These are phyloP conservation scores for Tenthredo livida DNA, from an alignment of 2,888 invertebrate genomes.

Conservation along the genomic window DNA sequence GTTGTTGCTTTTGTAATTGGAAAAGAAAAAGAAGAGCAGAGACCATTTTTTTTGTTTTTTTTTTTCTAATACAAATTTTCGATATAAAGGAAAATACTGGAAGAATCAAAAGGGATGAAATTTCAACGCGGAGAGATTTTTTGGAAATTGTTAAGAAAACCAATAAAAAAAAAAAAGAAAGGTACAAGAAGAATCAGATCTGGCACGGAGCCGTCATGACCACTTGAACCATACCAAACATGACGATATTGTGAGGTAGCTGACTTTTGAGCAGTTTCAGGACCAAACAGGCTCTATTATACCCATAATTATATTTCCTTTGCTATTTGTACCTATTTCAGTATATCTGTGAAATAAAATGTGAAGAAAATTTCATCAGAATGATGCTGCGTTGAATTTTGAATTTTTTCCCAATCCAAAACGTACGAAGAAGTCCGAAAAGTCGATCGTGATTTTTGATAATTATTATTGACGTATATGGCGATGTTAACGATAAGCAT, in stretches of 20 bases:
- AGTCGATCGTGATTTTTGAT: background rate
- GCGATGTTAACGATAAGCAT: background rate
- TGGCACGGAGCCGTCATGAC: constrained; percentile 55
- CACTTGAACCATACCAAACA: constrained; percentile 67
- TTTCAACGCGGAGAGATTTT: background rate
- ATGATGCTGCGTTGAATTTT: background rate
- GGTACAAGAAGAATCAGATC: background rate
- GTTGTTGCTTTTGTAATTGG: background rate
- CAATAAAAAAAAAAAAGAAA: background rate
- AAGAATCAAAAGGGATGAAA: background rate
- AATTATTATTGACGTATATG: background rate
- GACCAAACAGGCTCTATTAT: constrained; percentile 70
- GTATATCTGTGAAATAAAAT: background rate
- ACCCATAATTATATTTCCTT: constrained; percentile 25
- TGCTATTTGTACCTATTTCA: constrained; percentile 37
- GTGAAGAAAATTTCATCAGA: background rate
- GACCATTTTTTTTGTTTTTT: background rate
- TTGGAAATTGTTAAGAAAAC: background rate
- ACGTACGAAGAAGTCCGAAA: background rate
- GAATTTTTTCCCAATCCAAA: background rate
- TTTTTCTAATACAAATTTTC: background rate
- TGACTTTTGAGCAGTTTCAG: constrained; percentile 75
- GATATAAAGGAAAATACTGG: background rate
- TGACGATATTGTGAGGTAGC: constrained; percentile 75
- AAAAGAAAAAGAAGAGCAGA: background rate